phyloP scores from a whole-genome alignment of 2,888 invertebrate genomes.

The Octonoba sinensis region DNA sequence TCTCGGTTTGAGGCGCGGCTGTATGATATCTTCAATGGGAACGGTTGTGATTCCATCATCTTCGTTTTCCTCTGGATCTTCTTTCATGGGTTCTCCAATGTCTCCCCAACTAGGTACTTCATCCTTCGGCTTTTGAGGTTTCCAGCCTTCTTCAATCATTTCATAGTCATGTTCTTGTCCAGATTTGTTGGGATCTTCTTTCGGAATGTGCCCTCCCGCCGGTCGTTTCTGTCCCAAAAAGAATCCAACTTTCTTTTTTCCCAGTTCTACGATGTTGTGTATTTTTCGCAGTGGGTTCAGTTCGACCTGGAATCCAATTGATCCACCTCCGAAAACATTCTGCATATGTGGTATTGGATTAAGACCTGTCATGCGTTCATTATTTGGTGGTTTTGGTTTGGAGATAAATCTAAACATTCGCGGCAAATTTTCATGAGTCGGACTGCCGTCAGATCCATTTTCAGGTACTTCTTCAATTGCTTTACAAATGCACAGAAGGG shows the following conservation, averaged over 20 bases:
- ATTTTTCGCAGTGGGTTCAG: conserved; percentile 4
- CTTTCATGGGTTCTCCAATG: conserved; percentile 22
- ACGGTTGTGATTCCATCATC: background rate
- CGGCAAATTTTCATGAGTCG: background rate
- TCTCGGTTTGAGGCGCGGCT: conserved; percentile 14
- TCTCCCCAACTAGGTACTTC: conserved; percentile 28
- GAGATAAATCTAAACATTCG: conserved; percentile 26
- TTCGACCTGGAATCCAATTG: conserved; percentile 19
- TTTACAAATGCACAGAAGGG: too few relatives aligned
- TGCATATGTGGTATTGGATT: conserved; percentile 15
- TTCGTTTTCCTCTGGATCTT: conserved; percentile 1
- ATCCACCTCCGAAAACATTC: conserved; percentile 21
- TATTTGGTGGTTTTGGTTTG: conserved; percentile 3
- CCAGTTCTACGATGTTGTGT: conserved; percentile 17
- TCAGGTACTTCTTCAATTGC: too few relatives aligned
- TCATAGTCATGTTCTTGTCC: background rate
- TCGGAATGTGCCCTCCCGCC: background rate
- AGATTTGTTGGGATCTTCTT: background rate
- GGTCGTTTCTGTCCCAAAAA: background rate
- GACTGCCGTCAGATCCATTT: too few relatives aligned
- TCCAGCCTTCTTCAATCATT: background rate
- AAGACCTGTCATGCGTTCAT: background rate
- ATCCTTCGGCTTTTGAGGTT: background rate
- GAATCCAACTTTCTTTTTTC: conserved; percentile 20
- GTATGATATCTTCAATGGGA: conserved; percentile 32